Conservation (phyloP, 2,797 vertebrate species). For the Vireo griseus region DNA sequence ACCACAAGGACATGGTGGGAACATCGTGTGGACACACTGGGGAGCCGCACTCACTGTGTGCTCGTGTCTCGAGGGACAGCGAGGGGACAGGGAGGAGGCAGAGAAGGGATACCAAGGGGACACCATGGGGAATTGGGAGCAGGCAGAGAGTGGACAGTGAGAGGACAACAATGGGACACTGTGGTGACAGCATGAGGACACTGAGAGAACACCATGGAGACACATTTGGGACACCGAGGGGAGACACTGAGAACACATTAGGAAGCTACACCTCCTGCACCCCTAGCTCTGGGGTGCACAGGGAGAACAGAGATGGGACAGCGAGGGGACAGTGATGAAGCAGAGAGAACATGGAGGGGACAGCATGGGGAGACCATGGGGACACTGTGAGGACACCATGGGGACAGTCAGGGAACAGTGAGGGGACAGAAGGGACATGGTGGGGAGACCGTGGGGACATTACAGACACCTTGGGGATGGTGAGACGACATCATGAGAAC, state of each 20-base stretch:
- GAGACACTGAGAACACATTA: not conserved
- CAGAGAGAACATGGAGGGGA: not conserved
- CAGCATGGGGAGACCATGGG: not conserved
- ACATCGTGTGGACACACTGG: not conserved
- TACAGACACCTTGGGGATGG: not conserved
- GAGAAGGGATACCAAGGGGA: not conserved
- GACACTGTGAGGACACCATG: not conserved
- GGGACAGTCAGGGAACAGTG: not conserved
- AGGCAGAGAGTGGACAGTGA: not conserved
- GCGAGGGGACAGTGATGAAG: rapidly evolving
- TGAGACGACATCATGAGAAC: rapidly evolving
- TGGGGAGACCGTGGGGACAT: not conserved
- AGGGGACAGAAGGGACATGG: not conserved
- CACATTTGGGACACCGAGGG: not conserved
- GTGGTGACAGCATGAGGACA: not conserved
- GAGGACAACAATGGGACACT: not conserved
- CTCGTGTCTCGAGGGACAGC: rapidly evolving
- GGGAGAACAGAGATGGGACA: not conserved
- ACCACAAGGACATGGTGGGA: not conserved
- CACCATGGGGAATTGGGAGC: not conserved
- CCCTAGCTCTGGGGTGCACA: not conserved
- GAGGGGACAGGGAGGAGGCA: not conserved
- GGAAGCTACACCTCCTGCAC: not conserved
- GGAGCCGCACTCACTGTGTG: not conserved
- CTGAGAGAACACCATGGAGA: not conserved